Evolutionary conservation across 2,888 invertebrate genomes (phyloP).

Genomic region (Sisyra terminalis): DNA sequence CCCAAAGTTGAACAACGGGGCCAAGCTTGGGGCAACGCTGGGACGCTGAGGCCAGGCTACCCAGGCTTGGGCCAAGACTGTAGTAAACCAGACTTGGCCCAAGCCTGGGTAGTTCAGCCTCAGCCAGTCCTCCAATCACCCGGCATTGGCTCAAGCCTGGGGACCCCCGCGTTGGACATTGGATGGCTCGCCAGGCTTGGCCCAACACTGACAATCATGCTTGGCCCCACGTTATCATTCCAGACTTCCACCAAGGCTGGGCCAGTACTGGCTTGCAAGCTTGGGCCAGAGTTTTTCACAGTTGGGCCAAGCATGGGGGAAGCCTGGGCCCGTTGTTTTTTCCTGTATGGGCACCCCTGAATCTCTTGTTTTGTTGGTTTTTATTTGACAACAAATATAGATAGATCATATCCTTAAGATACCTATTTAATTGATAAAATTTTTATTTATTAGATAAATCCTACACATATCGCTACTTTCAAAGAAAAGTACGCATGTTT

Average conservation of each 20-base stretch:
- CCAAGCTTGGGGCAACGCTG: too few relatives aligned
- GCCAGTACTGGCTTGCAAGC: constrained; percentile 5
- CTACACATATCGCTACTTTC: too few relatives aligned
- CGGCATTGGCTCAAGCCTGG: constrained; percentile 1
- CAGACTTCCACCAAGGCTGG: constrained; percentile 7
- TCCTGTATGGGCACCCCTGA: background rate
- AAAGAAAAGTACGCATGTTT: too few relatives aligned
- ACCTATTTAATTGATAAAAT: too few relatives aligned
- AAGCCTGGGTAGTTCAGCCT: background rate
- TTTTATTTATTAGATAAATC: too few relatives aligned
- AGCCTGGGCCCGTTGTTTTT: constrained; percentile 3
- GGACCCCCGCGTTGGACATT: background rate
- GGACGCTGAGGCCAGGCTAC: too few relatives aligned
- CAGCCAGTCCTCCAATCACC: background rate
- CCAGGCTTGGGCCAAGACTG: background rate
- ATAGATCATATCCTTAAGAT: too few relatives aligned
- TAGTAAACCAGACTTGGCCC: background rate
- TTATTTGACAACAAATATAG: too few relatives aligned
- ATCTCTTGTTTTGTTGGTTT: too few relatives aligned
- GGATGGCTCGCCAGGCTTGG: background rate
- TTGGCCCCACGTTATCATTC: constrained; percentile 6
- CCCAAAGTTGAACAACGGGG: too few relatives aligned
- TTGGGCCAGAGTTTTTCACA: constrained; percentile 2
- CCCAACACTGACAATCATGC: constrained; percentile 4
- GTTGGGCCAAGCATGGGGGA: constrained; percentile 5